Base-by-base conservation (phyloP, 37 sponge, comb jelly and placozoan species). In the Halichondria panicea region DNA sequence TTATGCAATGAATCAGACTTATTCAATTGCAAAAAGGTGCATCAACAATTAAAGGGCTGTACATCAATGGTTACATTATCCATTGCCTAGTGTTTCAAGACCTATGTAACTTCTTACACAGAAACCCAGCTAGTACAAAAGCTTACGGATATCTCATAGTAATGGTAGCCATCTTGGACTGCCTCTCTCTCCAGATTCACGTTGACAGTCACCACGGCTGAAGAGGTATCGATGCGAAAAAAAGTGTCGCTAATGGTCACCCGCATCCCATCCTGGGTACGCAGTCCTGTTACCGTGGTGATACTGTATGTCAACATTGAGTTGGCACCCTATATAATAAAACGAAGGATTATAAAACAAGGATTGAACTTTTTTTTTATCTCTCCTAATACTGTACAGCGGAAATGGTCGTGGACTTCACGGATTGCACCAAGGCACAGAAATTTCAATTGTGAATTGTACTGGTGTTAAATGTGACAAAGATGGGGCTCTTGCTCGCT, bases 181-280 rank as follows among this genome's bases (percentile, higher is more conserved):
- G 56, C 57, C 54, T 92, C 93, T 25, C 84, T 72, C 65, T 92
- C 89, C 25, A 88, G 68, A 34, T 55, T 22, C 0, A 67, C 70
- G 31, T 68, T 79, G 44, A 84, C 70, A 70, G 68, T 54, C n/a
- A 92, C 42, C 42, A 54, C 63, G 33, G 79, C 93, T 53, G 81
- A 60, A 18, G 28, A 3, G 8, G 74, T 1, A 34, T 77, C 43
- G 30, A 87, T 74, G 30, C 57, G 21, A 46, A 87, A 92, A 33
- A 80, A 75, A 0, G 60, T 6, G 4, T 50, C 38, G 2, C 30
- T 25, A 4, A 85, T 39, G 1, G 44, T 1, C 24, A 77, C 38
- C 39, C 77, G 27, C 6, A 52, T n/a, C 9, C 77, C 77, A 53
- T 77, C 77, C 22, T 25, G 12, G 7, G 77, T 77, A 3, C 50